These are phyloP conservation scores for Bagarius yarrelli DNA, from an alignment of 2,113 vertebrate species.

Conservation along the genomic window DNA sequence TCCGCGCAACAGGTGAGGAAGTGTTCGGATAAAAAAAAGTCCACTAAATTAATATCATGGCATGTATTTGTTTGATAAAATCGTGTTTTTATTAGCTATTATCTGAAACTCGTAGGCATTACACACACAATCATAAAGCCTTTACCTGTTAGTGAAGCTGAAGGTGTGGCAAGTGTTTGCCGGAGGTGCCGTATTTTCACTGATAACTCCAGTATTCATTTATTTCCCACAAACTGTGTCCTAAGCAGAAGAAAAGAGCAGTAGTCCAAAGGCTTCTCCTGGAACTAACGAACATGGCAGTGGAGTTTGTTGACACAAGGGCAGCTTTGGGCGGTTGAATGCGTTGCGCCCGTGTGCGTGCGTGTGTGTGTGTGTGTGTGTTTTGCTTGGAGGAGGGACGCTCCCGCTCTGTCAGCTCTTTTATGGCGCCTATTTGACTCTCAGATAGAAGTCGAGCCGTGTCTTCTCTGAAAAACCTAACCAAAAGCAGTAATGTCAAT, in stretches of 20 bases:
- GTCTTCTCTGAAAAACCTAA: neutral
- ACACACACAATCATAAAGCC: neutral
- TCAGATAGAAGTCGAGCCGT: slow-evolving; percentile 59
- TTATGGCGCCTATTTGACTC: slow-evolving; percentile 74
- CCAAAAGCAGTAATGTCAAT: neutral
- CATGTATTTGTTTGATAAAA: neutral
- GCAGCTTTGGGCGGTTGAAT: slow-evolving; percentile 24
- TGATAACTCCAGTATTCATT: slow-evolving; percentile 63
- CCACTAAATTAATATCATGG: neutral
- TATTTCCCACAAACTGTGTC: slow-evolving; percentile 56
- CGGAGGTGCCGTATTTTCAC: slow-evolving; percentile 64
- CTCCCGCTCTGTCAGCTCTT: slow-evolving; percentile 64
- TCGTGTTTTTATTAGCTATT: neutral
- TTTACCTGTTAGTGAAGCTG: slow-evolving; percentile 67
- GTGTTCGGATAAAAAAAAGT: neutral
- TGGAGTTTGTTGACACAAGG: slow-evolving; percentile 21
- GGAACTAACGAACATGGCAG: slow-evolving; percentile 16
- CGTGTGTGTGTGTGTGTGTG: neutral
- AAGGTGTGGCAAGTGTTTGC: slow-evolving; percentile 72
- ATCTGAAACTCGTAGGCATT: neutral
- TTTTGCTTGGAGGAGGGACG: slow-evolving; percentile 40
- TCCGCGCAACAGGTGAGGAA: slow-evolving; percentile 29
- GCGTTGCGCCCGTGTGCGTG: slow-evolving; percentile 30
- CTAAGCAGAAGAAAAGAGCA: slow-evolving; percentile 11
- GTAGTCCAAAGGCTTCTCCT: slow-evolving; percentile 32